A percentile compares a stretch with the other conserved stretches of the same genome.
Evolutionary conservation across 2,888 invertebrate species (phyloP).

Genomic region (Aspidapion aeneum): DNA sequence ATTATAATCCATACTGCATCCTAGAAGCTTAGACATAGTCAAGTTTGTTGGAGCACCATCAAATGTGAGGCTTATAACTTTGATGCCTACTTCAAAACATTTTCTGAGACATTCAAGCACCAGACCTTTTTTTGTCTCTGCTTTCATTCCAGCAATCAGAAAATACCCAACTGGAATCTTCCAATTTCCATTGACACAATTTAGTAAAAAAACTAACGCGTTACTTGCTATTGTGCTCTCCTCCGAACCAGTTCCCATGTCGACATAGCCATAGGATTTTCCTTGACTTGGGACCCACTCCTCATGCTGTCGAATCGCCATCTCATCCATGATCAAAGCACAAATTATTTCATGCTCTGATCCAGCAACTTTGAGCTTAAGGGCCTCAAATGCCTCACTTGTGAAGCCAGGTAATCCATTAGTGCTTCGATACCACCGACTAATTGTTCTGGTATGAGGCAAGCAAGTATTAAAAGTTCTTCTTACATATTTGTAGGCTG

Average conservation of each 20-base stretch:
- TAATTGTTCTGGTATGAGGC: too few species aligned
- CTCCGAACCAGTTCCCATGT: conserved; percentile 14
- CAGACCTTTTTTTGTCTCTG: too few species aligned
- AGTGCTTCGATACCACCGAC: conserved; percentile 14
- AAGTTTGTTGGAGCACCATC: conserved; percentile 17
- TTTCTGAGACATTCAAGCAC: too few species aligned
- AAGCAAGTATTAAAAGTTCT: conserved; percentile 15
- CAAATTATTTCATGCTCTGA: conserved; percentile 6
- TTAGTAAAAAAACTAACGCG: conserved; percentile 12
- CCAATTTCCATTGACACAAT: too few species aligned
- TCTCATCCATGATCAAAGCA: conserved; percentile 14
- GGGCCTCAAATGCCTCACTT: conserved; percentile 8
- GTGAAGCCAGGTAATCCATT: conserved; percentile 8
- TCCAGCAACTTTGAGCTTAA: conserved; percentile 1
- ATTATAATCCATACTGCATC: conserved; percentile 2
- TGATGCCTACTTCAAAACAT: too few species aligned
- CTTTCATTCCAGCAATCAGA: too few species aligned
- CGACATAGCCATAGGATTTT: conserved; percentile 17
- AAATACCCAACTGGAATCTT: too few species aligned
- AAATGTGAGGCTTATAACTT: conserved; percentile 15
- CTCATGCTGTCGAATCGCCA: conserved; percentile 18
- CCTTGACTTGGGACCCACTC: conserved; percentile 9
- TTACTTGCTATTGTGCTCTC: conserved; percentile 14
- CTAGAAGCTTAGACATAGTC: conserved; percentile 9
- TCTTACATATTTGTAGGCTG: conserved; percentile 13